These are phyloP conservation scores for Drosophila lini DNA, from an alignment of 1,140 invertebrate species.

Conservation along the genomic window DNA sequence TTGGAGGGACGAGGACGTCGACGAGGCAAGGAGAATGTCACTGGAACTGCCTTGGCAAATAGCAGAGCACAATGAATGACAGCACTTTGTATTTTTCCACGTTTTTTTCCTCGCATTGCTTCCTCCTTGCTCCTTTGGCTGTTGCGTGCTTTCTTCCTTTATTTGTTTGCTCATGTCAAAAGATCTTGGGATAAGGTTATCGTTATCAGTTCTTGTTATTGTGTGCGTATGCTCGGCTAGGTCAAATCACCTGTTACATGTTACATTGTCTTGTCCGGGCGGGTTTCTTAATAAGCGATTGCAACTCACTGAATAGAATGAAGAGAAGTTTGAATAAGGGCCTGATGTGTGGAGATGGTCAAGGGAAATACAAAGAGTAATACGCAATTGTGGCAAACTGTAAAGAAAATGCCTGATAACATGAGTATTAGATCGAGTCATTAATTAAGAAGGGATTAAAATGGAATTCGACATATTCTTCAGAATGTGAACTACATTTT, in stretches of 20 bases:
- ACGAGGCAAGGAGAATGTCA: conserved; percentile 21
- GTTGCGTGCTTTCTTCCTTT: conserved; percentile 58
- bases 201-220: conserved; percentile 55
- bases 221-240: conserved; percentile 39
- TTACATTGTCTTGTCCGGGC: conserved; percentile 41
- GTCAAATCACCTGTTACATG: conserved; percentile 74
- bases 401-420: background rate
- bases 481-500: background rate
- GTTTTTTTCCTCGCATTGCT: conserved; percentile 21
- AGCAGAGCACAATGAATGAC: conserved; percentile 75
- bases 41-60: conserved; percentile 48
- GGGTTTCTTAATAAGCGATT: conserved; percentile 29
- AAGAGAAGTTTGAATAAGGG: conserved; percentile 4
- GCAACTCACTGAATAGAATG: background rate
- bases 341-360: background rate
- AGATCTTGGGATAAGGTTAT: conserved; percentile 74
- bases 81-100: conserved; percentile 73
- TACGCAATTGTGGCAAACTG: background rate
- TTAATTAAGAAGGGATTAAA: background rate
- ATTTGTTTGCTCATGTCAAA: conserved; percentile 70
- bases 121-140: conserved; percentile 25
- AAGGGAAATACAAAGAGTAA: background rate
- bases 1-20: background rate
- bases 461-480: background rate
- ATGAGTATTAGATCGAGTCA: background rate